Conservation (phyloP, 2,797 vertebrate genomes). For the Picus viridis region DNA sequence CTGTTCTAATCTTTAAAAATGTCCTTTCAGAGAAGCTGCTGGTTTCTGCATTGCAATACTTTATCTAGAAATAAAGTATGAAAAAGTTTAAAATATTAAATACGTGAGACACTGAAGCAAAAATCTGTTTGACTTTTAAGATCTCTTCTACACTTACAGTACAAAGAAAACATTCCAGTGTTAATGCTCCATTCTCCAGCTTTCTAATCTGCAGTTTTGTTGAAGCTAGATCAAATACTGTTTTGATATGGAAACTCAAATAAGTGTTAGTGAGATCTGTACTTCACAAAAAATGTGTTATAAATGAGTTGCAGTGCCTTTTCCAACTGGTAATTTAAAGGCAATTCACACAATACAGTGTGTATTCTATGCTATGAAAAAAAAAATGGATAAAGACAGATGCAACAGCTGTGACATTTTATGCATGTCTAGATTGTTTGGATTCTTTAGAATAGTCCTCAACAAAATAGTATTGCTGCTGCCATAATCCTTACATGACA, state of each 20-base stretch:
- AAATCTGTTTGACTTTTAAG: neutral
- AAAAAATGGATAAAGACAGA: conserved; percentile 43
- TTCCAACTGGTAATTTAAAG: conserved; percentile 20
- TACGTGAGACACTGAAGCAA: neutral
- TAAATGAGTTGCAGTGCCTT: neutral
- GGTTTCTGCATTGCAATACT: neutral
- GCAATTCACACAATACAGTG: neutral
- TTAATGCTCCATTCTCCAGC: neutral
- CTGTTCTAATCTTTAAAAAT: neutral
- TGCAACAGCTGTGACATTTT: conserved; percentile 68
- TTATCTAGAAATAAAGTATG: conserved; percentile 3
- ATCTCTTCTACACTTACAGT: neutral
- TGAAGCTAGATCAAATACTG: neutral
- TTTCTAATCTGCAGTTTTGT: conserved; percentile 6
- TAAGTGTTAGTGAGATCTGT: neutral
- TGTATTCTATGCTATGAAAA: conserved; percentile 1
- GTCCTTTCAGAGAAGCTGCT: neutral
- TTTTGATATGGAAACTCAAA: conserved; percentile 12
- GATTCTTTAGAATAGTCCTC: conserved; percentile 21
- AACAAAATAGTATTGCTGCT: conserved; percentile 10
- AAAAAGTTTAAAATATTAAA: neutral
- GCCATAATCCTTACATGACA: neutral
- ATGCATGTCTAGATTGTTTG: conserved; percentile 10
- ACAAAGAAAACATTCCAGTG: neutral
- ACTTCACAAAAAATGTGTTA: neutral